Conservation (phyloP, 1,140 invertebrate genomes). For the Drosophila teissieri region DNA sequence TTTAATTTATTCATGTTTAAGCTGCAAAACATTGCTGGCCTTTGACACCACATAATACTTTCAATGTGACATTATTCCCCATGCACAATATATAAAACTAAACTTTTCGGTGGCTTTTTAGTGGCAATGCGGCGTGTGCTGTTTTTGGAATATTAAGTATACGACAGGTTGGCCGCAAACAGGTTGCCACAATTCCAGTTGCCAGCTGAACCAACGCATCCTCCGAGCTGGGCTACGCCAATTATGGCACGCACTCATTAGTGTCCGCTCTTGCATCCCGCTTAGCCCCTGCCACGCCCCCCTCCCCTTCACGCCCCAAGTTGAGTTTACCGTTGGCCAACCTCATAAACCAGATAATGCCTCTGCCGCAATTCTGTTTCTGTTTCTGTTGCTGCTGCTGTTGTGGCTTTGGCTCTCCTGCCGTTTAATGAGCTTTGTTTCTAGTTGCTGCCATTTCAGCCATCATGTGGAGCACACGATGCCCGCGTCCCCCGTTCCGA, state of each 20-base stretch:
- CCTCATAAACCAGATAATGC: constrained; percentile 74
- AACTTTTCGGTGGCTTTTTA: constrained; percentile 24
- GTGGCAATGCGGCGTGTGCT: constrained; percentile 11
- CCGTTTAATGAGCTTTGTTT: constrained; percentile 72
- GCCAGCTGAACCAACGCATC: constrained; percentile 38
- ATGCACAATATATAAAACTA: constrained; percentile 3
- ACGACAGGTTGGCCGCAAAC: constrained; percentile 30
- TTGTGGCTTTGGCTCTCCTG: constrained; percentile 33
- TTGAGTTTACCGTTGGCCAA: constrained; percentile 68
- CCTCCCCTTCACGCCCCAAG: constrained; percentile 1
- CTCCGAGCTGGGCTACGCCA: constrained; percentile 32
- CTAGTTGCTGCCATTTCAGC: constrained; percentile 32
- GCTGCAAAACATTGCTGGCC: too few species aligned
- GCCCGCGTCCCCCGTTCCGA: not conserved
- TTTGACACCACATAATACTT: too few species aligned
- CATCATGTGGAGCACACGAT: constrained; percentile 39
- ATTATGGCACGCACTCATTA: constrained; percentile 72
- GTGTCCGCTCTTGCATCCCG: constrained; percentile 19
- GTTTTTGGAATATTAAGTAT: constrained; percentile 42
- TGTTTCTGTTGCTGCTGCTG: constrained; percentile 1
- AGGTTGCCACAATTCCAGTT: constrained; percentile 16
- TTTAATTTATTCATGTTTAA: too few species aligned
- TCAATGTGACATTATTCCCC: not conserved
- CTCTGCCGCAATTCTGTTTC: constrained; percentile 48
- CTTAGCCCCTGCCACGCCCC: not conserved